Evolutionary conservation across 2,797 vertebrate genomes (phyloP).

Genomic region (Philypnodon macrostomus): DNA sequence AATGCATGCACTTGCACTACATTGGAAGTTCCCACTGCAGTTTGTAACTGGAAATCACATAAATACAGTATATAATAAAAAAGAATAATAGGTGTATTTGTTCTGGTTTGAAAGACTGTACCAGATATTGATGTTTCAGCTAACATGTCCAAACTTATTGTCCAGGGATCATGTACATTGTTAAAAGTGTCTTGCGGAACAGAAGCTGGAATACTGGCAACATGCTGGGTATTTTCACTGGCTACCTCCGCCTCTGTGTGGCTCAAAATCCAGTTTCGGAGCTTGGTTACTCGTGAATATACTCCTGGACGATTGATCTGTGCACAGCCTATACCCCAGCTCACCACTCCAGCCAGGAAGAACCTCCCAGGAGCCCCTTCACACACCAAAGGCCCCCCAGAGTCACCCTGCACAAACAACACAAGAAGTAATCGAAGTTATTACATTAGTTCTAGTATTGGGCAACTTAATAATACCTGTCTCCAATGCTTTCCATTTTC

Average conservation of each 20-base stretch:
- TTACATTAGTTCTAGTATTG: no score
- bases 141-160: neutral
- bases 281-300: slow-evolving; percentile 84
- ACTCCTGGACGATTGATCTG: slow-evolving; percentile 87
- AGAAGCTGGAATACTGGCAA: slow-evolving; percentile 13
- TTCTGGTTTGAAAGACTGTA: slow-evolving; percentile 38
- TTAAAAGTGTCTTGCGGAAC: slow-evolving; percentile 11
- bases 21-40: slow-evolving; percentile 83
- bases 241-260: slow-evolving; percentile 43
- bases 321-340: slow-evolving; percentile 93
- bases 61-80: neutral
- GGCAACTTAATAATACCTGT: no score
- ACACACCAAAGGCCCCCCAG: slow-evolving; percentile 92
- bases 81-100: neutral
- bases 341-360: slow-evolving; percentile 92
- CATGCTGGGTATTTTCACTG: neutral
- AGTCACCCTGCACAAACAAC: slow-evolving; percentile 84
- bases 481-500: no score
- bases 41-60: slow-evolving; percentile 51
- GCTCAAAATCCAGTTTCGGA: slow-evolving; percentile 86
- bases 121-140: slow-evolving; percentile 63
- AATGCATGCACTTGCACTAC: slow-evolving; percentile 80
- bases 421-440: slow-evolving; percentile 14
- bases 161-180: slow-evolving; percentile 7
- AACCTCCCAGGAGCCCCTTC: slow-evolving; percentile 86